A percentile compares a stretch with the other conserved stretches of the same genome.
These are phyloP conservation scores for Cyanoramphus novaezelandiae DNA, from an alignment of 2,113 vertebrate species.

Conservation along the genomic window DNA sequence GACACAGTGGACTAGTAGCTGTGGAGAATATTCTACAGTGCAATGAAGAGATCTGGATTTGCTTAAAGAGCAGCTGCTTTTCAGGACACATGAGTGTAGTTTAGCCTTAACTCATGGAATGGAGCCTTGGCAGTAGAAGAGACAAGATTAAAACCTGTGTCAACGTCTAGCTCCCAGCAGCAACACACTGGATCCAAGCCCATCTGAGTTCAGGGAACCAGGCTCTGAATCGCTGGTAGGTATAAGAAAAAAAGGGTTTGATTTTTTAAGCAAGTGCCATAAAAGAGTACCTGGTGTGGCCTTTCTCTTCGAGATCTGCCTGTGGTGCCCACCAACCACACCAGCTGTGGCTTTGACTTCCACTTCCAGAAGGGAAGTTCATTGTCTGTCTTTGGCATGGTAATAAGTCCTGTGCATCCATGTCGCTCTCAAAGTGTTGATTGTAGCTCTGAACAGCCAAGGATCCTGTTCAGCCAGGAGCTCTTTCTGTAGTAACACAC, in stretches of 20 bases:
- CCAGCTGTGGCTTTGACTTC: not conserved
- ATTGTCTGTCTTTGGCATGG: not conserved
- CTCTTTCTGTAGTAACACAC: not conserved
- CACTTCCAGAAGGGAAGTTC: not conserved
- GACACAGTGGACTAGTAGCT: not conserved
- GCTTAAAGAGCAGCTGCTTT: not conserved
- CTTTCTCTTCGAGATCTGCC: not conserved
- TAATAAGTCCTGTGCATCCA: not conserved
- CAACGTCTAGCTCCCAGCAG: not conserved
- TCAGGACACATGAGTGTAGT: not conserved
- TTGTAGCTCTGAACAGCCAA: not conserved
- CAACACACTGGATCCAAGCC: not conserved
- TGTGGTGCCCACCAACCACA: not conserved
- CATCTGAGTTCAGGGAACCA: not conserved
- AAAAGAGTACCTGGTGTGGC: not conserved
- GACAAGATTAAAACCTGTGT: not conserved
- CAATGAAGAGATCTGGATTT: not conserved
- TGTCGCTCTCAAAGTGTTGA: rapidly evolving
- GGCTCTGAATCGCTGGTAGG: not conserved
- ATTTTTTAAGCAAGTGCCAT: not conserved
- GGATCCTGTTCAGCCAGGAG: not conserved
- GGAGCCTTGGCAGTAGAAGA: not conserved
- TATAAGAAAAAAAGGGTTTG: not conserved
- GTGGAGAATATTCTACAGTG: not conserved
- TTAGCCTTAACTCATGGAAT: not conserved